Evolutionary conservation across 2,888 invertebrate species (phyloP).

Genomic region (Leptopilina drosophilae): DNA sequence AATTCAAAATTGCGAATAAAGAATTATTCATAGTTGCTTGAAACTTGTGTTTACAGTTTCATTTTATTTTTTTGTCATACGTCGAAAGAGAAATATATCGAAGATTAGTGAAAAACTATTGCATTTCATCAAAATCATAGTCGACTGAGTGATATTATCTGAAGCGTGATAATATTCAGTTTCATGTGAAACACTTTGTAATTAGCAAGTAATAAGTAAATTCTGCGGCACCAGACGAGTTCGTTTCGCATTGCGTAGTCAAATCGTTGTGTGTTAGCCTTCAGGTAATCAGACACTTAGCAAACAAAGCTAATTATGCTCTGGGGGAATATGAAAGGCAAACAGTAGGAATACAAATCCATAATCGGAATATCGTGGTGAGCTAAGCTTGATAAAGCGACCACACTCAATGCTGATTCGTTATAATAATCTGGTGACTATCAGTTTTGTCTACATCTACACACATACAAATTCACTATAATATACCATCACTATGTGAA

Average conservation of each 20-base stretch:
- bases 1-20: too few relatives aligned
- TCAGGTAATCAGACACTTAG: constrained; percentile 69
- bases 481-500: neutral
- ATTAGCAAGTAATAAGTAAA: constrained; percentile 63
- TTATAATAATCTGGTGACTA: constrained; percentile 41
- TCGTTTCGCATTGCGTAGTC: constrained; percentile 45
- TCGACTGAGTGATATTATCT: neutral
- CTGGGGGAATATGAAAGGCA: constrained; percentile 51
- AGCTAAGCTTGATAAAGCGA: constrained; percentile 59
- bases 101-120: too few relatives aligned
- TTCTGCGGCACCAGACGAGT: constrained; percentile 48
- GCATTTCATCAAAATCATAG: too few relatives aligned
- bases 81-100: too few relatives aligned
- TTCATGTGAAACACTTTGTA: constrained; percentile 50
- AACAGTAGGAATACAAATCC: constrained; percentile 65
- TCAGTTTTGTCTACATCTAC: neutral
- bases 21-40: too few relatives aligned
- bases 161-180: too few relatives aligned
- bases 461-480: neutral
- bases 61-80: too few relatives aligned
- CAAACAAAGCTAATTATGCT: constrained; percentile 73
- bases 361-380: constrained; percentile 63
- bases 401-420: constrained; percentile 51
- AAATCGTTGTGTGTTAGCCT: constrained; percentile 52
- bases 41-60: too few relatives aligned